A percentile compares a stretch with the other conserved stretches of the same genome.
These are phyloP conservation scores for Drosophila meridiana DNA, from an alignment of 2,888 invertebrate species.

Conservation along the genomic window DNA sequence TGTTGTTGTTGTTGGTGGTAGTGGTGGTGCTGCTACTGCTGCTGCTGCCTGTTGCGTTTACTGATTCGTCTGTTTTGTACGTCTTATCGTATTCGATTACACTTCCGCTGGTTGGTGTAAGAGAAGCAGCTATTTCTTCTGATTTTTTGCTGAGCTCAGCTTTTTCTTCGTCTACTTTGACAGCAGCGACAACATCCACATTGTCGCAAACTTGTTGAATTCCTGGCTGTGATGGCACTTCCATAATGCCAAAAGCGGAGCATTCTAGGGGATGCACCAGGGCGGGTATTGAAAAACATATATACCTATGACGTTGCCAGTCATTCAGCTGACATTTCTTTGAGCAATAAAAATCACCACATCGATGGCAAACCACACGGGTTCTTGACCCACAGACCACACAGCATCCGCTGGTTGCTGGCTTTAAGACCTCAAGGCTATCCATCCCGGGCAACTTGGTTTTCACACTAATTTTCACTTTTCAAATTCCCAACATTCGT, in stretches of 20 bases:
- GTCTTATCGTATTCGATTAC: background rate
- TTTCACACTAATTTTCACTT: background rate
- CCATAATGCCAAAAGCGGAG: slow-evolving; percentile 24
- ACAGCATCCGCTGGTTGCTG: slow-evolving; percentile 33
- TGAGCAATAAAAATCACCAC: slow-evolving; percentile 63
- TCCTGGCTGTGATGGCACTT: background rate
- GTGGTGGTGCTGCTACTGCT: background rate
- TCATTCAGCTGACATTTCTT: slow-evolving; percentile 48
- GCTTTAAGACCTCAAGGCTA: background rate
- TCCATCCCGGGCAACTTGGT: slow-evolving; percentile 10
- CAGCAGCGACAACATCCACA: too few species aligned
- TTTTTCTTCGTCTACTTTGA: background rate
- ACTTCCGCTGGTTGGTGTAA: background rate
- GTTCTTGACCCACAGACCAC: slow-evolving; percentile 37
- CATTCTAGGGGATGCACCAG: slow-evolving; percentile 46
- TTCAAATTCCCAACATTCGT: slow-evolving; percentile 7
- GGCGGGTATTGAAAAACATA: slow-evolving; percentile 60
- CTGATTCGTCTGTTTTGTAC: background rate
- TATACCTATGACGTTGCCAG: slow-evolving; percentile 65
- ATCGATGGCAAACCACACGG: slow-evolving; percentile 49
- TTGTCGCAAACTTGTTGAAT: background rate
- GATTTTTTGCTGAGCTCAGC: background rate
- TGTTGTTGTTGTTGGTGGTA: background rate
- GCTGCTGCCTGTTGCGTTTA: background rate
- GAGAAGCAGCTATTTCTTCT: background rate